These are phyloP conservation scores for Scaeva pyrastri DNA, from an alignment of 2,888 invertebrate species.

Conservation along the genomic window DNA sequence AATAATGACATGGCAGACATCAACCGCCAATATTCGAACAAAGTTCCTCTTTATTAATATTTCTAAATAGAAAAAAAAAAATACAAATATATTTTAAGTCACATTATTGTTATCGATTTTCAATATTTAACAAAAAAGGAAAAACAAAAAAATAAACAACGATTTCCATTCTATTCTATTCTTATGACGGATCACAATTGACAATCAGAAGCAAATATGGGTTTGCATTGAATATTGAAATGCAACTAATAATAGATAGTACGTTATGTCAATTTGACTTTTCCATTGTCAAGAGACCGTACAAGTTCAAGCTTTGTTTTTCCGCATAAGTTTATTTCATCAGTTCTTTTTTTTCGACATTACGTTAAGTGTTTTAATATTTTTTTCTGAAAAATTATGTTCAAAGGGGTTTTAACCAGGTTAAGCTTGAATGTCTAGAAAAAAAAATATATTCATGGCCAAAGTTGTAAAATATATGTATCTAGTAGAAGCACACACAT, in stretches of 20 bases:
- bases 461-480: not conserved
- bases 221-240: constrained; percentile 22
- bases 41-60: not conserved
- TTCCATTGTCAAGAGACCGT: constrained; percentile 32
- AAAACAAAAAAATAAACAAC: not conserved
- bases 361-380: not conserved
- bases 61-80: not conserved
- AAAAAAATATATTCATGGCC: constrained; percentile 13
- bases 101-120: constrained; percentile 51
- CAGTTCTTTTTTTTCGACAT: not conserved
- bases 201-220: constrained; percentile 5
- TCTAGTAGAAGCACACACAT: too few relatives aligned
- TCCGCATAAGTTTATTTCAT: not conserved
- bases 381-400: constrained; percentile 27
- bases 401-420: constrained; percentile 2
- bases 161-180: constrained; percentile 21
- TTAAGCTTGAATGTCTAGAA: not conserved
- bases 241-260: constrained; percentile 20
- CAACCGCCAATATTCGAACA: not conserved
- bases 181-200: constrained; percentile 16
- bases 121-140: constrained; percentile 26
- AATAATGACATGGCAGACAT: too few relatives aligned
- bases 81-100: not conserved
- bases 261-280: constrained; percentile 2
- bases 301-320: constrained; percentile 12